Evolutionary conservation across 2,797 vertebrate species (phyloP), one percentile per base, ranked within the genome.

Genomic region (Poecilia wingei): DNA sequence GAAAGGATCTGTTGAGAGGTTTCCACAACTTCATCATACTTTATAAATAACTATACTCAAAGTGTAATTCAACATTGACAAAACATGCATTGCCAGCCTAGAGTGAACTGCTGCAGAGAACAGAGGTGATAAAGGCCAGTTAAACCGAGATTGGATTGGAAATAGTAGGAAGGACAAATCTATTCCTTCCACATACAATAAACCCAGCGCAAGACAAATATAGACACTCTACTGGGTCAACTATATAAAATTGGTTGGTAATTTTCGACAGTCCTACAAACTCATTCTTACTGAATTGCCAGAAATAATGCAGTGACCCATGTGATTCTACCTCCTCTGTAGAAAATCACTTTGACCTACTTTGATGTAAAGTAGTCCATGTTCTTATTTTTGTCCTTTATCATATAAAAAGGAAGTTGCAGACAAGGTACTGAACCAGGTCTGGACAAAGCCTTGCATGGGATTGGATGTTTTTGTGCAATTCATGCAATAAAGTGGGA

Each of bases 301-400:
- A 94, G 94, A 94, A 95, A 95, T 96, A 95, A 95, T 95, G 94
- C 88, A 91, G 85, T 95, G 95, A 96, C 96, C 96, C 93, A 95
- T 95, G 94, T 92, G 89, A 91, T 92, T 94, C 83, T 89, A 90
- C 84, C 86, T 92, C 88, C 81, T 91, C 88, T 74, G 90, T 88
- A 93, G 91, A 91, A 94, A 95, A 94, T 93, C 84, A 89, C 90
- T 90, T 87, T 96, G 94, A 95, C 95, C 96, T 91, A 96, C 94
- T 96, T 95, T 86, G 85, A 90, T 86, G 81, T 89, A 92, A 96
- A 95, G 90, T 95, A 95, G 94, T 89, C 87, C 94, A 94, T 77
- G 89, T 86, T 91, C 92, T 91, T 93, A 86, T 94, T 94, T 88
- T 86, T 88, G 81, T 81, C 84, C 92, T 91, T 94, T 88, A 89